phyloP scores from a whole-genome alignment of 2,888 invertebrate genomes.

The Drosophila fungiperda region DNA sequence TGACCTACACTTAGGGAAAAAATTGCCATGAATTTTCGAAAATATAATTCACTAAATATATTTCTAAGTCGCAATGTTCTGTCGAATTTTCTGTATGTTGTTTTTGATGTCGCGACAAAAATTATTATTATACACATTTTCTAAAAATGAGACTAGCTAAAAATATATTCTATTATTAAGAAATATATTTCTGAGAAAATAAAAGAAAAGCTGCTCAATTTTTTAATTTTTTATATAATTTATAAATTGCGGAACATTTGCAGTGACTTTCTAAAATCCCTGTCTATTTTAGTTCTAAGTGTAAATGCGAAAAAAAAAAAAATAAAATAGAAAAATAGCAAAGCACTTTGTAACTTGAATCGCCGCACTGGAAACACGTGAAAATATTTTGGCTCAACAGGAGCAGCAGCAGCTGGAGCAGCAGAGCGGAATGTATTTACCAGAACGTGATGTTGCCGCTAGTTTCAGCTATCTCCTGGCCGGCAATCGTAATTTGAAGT shows the following conservation, averaged over 20 bases:
- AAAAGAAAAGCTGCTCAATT: not conserved
- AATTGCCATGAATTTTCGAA: not conserved
- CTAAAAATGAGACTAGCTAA: not conserved
- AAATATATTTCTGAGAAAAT: not conserved
- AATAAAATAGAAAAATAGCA: constrained; percentile 16
- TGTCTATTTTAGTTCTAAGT: not conserved
- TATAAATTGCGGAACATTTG: not conserved
- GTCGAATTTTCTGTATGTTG: not conserved
- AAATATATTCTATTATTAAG: not conserved
- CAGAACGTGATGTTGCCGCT: constrained; percentile 60
- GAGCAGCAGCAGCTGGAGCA: constrained; percentile 46
- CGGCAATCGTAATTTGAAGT: constrained; percentile 78
- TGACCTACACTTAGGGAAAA: constrained; percentile 24
- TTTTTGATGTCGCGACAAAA: not conserved
- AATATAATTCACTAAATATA: not conserved
- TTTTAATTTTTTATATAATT: not conserved
- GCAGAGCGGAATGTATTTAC: constrained; percentile 73
- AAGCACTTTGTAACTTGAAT: constrained; percentile 42
- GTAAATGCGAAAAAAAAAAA: constrained; percentile 10
- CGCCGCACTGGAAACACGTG: constrained; percentile 65
- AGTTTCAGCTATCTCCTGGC: constrained; percentile 14
- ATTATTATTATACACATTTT: not conserved
- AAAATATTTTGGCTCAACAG: constrained; percentile 73
- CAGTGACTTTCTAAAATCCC: not conserved
- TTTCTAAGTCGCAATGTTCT: not conserved